These are phyloP conservation scores for Tachystola acroxantha DNA, from an alignment of 2,888 invertebrate species.

Conservation along the genomic window DNA sequence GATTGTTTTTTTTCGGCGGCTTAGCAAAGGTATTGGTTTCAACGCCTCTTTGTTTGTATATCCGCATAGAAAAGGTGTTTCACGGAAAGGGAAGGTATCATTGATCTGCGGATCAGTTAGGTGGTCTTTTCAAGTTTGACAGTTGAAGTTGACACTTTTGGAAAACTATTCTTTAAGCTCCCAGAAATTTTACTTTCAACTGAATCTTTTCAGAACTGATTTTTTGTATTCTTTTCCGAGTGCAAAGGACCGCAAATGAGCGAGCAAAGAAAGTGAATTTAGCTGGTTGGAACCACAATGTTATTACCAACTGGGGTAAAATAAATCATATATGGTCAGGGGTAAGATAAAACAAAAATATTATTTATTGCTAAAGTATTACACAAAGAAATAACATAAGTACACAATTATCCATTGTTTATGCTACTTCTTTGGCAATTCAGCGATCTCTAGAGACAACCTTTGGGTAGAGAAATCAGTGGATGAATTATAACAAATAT, in stretches of 20 bases:
- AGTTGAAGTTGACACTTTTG: slow-evolving; percentile 63
- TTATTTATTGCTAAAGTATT: too few species aligned
- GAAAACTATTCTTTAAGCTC: slow-evolving; percentile 31
- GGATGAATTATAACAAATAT: too few species aligned
- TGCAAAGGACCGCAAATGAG: slow-evolving; percentile 27
- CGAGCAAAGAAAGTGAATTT: slow-evolving; percentile 26
- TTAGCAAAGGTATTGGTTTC: slow-evolving; percentile 68
- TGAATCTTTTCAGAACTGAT: slow-evolving; percentile 18
- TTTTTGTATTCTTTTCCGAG: slow-evolving; percentile 25
- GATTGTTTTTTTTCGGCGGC: slow-evolving; percentile 47
- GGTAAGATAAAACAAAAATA: too few species aligned
- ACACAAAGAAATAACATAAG: too few species aligned
- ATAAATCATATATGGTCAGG: background rate
- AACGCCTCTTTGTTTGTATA: slow-evolving; percentile 72
- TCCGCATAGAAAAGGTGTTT: slow-evolving; percentile 54
- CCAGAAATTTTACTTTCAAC: slow-evolving; percentile 56
- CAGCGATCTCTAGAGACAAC: too few species aligned
- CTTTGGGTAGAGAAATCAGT: too few species aligned
- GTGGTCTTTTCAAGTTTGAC: slow-evolving; percentile 57
- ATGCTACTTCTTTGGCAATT: too few species aligned
- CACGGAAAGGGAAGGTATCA: slow-evolving; percentile 62
- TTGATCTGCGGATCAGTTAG: slow-evolving; percentile 50
- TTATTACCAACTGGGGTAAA: slow-evolving; percentile 7
- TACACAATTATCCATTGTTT: too few species aligned
- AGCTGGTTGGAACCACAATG: slow-evolving; percentile 6